These are phyloP conservation scores for Ectropis crepuscularia DNA, from an alignment of 2,888 invertebrate genomes.

Conservation along the genomic window DNA sequence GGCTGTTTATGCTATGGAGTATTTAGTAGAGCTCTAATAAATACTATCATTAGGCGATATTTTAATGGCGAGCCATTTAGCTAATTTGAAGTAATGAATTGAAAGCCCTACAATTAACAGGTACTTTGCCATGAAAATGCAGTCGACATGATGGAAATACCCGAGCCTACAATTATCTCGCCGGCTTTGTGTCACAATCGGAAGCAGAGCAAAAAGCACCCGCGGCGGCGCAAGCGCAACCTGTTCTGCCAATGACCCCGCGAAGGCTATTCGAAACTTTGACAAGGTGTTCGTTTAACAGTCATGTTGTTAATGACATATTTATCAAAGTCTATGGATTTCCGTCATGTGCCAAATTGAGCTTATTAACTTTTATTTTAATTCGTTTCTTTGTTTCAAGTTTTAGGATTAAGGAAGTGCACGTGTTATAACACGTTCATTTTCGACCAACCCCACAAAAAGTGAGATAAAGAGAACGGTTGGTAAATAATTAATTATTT, in stretches of 20 bases:
- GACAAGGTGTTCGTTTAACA: constrained; percentile 3
- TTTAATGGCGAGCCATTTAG: neutral
- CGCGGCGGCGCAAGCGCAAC: neutral
- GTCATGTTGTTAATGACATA: neutral
- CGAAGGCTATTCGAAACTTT: constrained; percentile 12
- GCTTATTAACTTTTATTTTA: too few species aligned
- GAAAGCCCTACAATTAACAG: neutral
- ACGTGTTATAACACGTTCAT: too few species aligned
- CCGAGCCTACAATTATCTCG: neutral
- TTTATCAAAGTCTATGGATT: neutral
- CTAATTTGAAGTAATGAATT: neutral
- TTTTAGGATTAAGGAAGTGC: too few species aligned
- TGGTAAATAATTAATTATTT: too few species aligned
- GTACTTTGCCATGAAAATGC: neutral
- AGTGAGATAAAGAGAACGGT: too few species aligned
- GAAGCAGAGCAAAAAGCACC: constrained; percentile 12
- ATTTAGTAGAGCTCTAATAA: too few species aligned
- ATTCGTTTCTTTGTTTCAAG: too few species aligned
- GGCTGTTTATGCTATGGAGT: too few species aligned
- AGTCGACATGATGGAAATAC: neutral
- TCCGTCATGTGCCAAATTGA: neutral
- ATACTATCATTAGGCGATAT: too few species aligned
- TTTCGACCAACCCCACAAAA: too few species aligned
- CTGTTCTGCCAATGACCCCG: constrained; percentile 12
- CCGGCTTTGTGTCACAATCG: constrained; percentile 5